Evolutionary conservation across 2,113 vertebrate species (phyloP).

Genomic region (Cygnus buccinator): DNA sequence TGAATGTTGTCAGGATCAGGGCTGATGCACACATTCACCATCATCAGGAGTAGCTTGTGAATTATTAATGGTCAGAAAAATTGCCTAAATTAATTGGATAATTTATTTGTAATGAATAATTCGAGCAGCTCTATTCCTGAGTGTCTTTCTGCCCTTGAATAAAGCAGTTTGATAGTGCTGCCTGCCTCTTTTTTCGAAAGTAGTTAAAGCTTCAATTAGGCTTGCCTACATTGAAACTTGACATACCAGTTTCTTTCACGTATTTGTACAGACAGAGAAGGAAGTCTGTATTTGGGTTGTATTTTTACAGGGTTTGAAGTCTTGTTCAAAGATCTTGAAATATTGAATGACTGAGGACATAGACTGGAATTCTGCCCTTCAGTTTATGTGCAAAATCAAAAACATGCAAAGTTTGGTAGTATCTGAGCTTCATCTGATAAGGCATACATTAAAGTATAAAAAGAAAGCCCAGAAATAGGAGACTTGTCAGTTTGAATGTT

Average conservation of each 20-base stretch:
- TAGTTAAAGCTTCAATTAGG: conserved; percentile 81
- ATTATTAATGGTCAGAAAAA: conserved; percentile 66
- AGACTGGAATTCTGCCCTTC: conserved; percentile 84
- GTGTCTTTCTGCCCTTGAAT: conserved; percentile 77
- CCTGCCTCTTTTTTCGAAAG: conserved; percentile 73
- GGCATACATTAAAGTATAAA: conserved; percentile 81
- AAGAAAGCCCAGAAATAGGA: conserved; percentile 79
- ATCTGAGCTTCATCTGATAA: conserved; percentile 78
- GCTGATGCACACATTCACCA: conserved; percentile 15
- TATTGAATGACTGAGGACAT: conserved; percentile 82
- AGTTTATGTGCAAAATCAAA: conserved; percentile 84
- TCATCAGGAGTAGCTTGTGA: conserved; percentile 30
- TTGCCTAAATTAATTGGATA: conserved; percentile 67
- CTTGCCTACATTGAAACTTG: conserved; percentile 73
- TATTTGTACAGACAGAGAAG: conserved; percentile 81
- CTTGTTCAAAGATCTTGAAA: conserved; percentile 82
- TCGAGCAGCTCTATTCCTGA: conserved; percentile 45
- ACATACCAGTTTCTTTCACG: conserved; percentile 78
- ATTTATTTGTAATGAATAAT: conserved; percentile 71
- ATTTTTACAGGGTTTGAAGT: conserved; percentile 84
- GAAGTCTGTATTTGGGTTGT: conserved; percentile 80
- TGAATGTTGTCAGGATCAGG: conserved; percentile 40
- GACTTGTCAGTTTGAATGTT: conserved; percentile 86
- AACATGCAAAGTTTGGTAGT: conserved; percentile 85
- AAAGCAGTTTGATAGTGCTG: conserved; percentile 60